Base-by-base conservation (phyloP, 2,888 invertebrate genomes). In the Rotaria magnacalcarata region DNA sequence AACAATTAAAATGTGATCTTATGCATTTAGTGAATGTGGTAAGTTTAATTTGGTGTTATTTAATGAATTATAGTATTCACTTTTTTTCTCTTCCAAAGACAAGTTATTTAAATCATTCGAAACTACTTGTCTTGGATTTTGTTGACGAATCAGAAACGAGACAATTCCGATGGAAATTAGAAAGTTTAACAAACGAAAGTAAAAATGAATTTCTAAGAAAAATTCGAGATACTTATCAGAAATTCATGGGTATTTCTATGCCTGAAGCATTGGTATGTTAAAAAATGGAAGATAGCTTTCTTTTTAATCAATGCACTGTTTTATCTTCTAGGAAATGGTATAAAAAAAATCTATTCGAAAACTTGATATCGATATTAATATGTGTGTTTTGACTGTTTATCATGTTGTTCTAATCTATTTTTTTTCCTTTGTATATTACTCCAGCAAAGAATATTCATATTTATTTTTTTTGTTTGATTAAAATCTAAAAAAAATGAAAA, bases 1-100 rank as follows among this genome's bases (percentile, higher is more conserved):
- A 24, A 24, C 43, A 47, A 80, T 80, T 80, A 24, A 80, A 80
- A 80, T 80, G 80, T 47, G 47, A 80, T 80, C 80, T 80, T 47
- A 80, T 80, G 80, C 80, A 80, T 80, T 47, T 80, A 14, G 43
- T 80, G 24, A 80, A 80, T n/a, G 80, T 80, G 21, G 80, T 80
- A 80, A n/a, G 47, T 47, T 24, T 34, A 34, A 2, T 34, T 34
- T 34, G 34, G 34, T 34, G 34, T 34, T 47, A 21, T 75, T n/a
- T 2, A 24, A 24, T 24, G 8, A 47, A 27, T 75, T 50, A 1
- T 11, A 41, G 24, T 8, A 10, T 67, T 67, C 10, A 27, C 27
- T 6, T 67, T 0, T 11, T 67, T 34, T 67, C 27, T 10, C 27
- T 2, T 34, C 24, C 34, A 10, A 47, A 80, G 80, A 80, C 80